phyloP scores from a whole-genome alignment of 2,113 vertebrate genomes.

The Condylura cristata region DNA sequence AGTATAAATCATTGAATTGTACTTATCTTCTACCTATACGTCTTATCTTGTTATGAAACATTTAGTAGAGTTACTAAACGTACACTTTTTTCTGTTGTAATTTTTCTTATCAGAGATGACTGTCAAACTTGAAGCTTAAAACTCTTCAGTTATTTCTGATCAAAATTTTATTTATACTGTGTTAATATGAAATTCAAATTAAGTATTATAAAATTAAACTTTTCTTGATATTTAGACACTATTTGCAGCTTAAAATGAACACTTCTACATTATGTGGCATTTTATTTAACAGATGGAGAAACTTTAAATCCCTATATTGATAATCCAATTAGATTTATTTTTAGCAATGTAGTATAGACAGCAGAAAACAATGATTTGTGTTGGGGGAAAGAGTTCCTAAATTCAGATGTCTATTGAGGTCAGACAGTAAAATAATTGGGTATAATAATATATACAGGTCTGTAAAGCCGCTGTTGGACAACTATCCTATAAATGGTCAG shows the following conservation, averaged over 20 bases:
- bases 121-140: constrained; percentile 40
- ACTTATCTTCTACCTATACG: constrained; percentile 64
- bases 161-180: constrained; percentile 44
- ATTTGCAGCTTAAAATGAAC: constrained; percentile 12
- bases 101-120: constrained; percentile 58
- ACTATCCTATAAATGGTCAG: constrained; percentile 20
- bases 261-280: neutral
- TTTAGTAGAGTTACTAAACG: constrained; percentile 60
- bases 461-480: neutral
- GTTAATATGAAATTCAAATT: constrained; percentile 15
- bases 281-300: constrained; percentile 27
- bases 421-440: neutral
- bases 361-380: neutral
- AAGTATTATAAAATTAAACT: constrained; percentile 28
- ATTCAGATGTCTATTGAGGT: neutral
- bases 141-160: neutral
- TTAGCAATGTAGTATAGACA: neutral
- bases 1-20: constrained; percentile 87
- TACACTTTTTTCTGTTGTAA: constrained; percentile 56
- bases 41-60: constrained; percentile 78
- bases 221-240: neutral
- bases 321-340: neutral
- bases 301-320: neutral
- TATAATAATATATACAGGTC: neutral
- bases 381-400: neutral